Evolutionary conservation across 2,888 invertebrate species (phyloP).

Genomic region (Acleris laterana): DNA sequence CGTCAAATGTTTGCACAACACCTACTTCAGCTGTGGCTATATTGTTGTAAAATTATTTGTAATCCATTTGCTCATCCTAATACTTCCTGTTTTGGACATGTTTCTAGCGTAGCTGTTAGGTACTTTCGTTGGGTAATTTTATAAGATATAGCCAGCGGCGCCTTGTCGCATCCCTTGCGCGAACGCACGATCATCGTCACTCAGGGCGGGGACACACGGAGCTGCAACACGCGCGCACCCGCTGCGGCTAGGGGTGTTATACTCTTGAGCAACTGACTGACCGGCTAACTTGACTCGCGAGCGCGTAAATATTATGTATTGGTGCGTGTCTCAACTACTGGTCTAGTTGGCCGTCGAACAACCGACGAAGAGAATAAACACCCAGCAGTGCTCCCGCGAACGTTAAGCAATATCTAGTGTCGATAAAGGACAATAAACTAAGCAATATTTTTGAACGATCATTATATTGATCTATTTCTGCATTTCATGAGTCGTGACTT

Average conservation of each 20-base stretch:
- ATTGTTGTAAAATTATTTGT: constrained; percentile 70
- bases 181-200: constrained; percentile 66
- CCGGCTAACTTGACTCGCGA: too few species aligned
- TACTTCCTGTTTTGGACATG: constrained; percentile 76
- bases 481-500: constrained; percentile 34
- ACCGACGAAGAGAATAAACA: too few species aligned
- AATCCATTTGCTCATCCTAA: constrained; percentile 77
- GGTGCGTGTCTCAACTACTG: too few species aligned
- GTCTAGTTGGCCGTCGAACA: too few species aligned
- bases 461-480: constrained; percentile 34
- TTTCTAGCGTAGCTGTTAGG: constrained; percentile 74
- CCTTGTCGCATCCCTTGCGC: constrained; percentile 51
- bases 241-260: constrained; percentile 6
- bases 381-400: neutral
- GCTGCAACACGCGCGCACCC: constrained; percentile 33
- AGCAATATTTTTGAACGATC: constrained; percentile 37
- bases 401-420: constrained; percentile 34
- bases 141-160: constrained; percentile 62
- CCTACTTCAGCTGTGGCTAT: constrained; percentile 65
- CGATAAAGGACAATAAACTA: constrained; percentile 37
- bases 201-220: constrained; percentile 48
- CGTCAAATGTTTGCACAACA: constrained; percentile 66
- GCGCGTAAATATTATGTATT: too few species aligned
- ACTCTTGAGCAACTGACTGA: too few species aligned
- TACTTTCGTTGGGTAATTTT: constrained; percentile 64